Evolutionary conservation across 2,113 vertebrate species (phyloP).

Genomic region (Willisornis vidua): DNA sequence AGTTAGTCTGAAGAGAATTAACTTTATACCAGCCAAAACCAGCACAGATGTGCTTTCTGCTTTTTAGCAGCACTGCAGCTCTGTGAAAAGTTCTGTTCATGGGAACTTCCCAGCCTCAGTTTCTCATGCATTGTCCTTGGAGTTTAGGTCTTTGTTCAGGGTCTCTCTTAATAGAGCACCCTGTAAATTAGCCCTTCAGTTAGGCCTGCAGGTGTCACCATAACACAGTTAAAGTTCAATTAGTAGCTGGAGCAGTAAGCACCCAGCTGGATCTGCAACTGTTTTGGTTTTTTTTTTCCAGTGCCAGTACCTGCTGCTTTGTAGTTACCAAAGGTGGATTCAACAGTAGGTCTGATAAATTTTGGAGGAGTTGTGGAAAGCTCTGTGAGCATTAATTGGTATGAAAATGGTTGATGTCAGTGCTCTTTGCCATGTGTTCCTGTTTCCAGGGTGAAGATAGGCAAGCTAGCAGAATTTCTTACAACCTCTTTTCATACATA

Average conservation of each 20-base stretch:
- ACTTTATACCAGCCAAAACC: not conserved
- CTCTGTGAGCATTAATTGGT: not conserved
- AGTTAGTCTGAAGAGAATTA: not conserved
- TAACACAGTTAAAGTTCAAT: not conserved
- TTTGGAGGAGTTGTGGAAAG: not conserved
- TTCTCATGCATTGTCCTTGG: not conserved
- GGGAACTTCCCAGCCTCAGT: not conserved
- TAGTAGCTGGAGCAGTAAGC: not conserved
- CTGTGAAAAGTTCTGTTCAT: not conserved
- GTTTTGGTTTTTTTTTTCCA: not conserved
- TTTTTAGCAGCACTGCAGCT: not conserved
- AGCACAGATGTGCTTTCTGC: not conserved
- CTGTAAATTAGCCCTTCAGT: not conserved
- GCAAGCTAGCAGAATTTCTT: conserved; percentile 89
- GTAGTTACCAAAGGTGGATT: not conserved
- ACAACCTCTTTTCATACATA: conserved; percentile 94
- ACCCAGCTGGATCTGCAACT: not conserved
- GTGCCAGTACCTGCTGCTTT: not conserved
- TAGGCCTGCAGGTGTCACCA: not conserved
- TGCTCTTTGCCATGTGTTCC: not conserved
- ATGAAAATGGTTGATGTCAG: not conserved
- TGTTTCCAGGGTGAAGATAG: conserved; percentile 87
- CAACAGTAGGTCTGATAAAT: not conserved
- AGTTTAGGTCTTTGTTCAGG: not conserved
- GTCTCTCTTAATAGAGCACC: not conserved